Evolutionary conservation across 2,113 vertebrate species (phyloP).

Genomic region (Gadus chalcogrammus): DNA sequence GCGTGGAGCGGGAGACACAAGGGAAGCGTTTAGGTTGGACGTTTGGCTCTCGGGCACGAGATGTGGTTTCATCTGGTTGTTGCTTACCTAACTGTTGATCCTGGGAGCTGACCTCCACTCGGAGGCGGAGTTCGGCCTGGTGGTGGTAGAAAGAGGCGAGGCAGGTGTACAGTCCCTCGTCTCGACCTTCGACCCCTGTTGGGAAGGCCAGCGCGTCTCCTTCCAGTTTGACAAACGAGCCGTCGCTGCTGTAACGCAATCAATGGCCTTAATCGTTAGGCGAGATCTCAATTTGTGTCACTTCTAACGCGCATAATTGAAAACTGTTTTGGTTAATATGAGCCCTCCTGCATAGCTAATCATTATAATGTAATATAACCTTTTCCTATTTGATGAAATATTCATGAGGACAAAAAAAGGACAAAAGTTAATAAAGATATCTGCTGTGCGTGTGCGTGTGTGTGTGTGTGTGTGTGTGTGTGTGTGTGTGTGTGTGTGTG

Average conservation of each 20-base stretch:
- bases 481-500: too few species aligned
- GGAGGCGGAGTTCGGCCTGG: constrained; percentile 46
- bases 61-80: background rate
- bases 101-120: constrained; percentile 55
- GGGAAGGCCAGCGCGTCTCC: constrained; percentile 50
- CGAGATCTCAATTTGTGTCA: too few species aligned
- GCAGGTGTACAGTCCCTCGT: constrained; percentile 64
- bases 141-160: constrained; percentile 65
- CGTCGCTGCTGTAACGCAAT: constrained; percentile 56
- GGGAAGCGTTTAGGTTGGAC: too few species aligned
- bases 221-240: constrained; percentile 41
- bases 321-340: too few species aligned
- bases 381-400: too few species aligned
- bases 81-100: constrained; percentile 45
- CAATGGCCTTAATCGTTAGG: background rate
- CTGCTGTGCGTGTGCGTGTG: too few species aligned
- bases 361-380: too few species aligned
- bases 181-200: constrained; percentile 28
- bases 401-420: too few species aligned
- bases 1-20: constrained; percentile 18
- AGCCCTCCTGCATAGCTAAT: too few species aligned
- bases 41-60: background rate
- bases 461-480: too few species aligned
- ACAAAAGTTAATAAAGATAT: too few species aligned
- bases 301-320: too few species aligned